These are phyloP conservation scores for Drosophila azteca DNA, from an alignment of 1,140 invertebrate genomes.

Conservation along the genomic window DNA sequence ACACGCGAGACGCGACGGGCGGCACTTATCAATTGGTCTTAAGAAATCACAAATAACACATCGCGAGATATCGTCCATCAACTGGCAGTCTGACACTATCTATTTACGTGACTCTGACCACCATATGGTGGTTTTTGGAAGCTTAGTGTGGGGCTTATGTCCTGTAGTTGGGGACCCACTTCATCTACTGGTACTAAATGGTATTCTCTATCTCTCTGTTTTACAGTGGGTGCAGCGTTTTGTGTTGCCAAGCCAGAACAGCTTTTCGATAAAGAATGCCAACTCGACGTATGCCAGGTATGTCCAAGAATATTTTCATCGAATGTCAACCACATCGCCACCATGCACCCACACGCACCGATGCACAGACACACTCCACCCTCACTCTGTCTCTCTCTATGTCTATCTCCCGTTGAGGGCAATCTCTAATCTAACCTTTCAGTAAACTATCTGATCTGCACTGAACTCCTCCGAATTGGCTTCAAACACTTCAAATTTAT, in stretches of 20 bases:
- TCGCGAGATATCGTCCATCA: constrained; percentile 34
- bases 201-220: constrained; percentile 22
- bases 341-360: constrained; percentile 19
- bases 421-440: constrained; percentile 20
- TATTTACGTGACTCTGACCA: constrained; percentile 58
- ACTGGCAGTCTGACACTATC: constrained; percentile 44
- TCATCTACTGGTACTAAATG: constrained; percentile 44
- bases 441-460: constrained; percentile 31
- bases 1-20: constrained; percentile 1
- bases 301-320: constrained; percentile 42
- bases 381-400: constrained; percentile 18
- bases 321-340: constrained; percentile 13
- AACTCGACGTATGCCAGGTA: constrained; percentile 83
- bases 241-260: constrained; percentile 80
- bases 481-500: constrained; percentile 8
- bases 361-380: constrained; percentile 34
- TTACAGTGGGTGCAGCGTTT: constrained; percentile 82
- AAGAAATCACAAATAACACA: constrained; percentile 55
- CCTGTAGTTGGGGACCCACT: constrained; percentile 3
- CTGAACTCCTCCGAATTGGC: constrained; percentile 12
- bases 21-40: constrained; percentile 31
- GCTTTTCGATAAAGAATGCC: constrained; percentile 79
- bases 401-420: constrained; percentile 2
- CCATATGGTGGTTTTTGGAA: constrained; percentile 38
- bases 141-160: constrained; percentile 6